Evolutionary conservation across 1,140 invertebrate genomes (phyloP), one percentile per base, ranked within the genome.

Genomic region (Drosophila funebris): DNA sequence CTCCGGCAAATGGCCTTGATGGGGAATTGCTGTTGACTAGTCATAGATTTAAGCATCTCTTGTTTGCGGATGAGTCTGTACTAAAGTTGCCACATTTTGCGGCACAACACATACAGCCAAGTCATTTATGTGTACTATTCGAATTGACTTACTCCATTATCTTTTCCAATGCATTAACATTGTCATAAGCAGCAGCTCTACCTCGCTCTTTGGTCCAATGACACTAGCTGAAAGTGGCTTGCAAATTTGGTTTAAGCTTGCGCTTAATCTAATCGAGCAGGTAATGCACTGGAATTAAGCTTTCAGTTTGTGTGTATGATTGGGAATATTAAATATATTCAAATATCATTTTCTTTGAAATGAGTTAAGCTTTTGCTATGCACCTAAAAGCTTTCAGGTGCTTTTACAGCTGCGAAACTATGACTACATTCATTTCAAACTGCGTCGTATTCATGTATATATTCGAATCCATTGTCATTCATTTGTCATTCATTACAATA

Each of bases 121-220:
- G 36, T 57, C 53, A 57, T 57, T 29, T 6, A 16, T 57, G 13
- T 43, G 22, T 27, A 52, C 16, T 33, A 18, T 33, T 52, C 46
- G 27, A 50, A 8, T 16, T 29, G 22, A 13, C 20, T 13, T 13
- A 48, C 44, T 48, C 44, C 24, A 31, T 50, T 46, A 46, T 31
- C 46, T 29, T 5, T 8, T 11, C 11, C 22, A 3, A 4, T 4
- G 22, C 9, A 43, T 43, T 43, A 20, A 43, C 18, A 20, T 43
- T 3, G 18, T 7, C 41, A 43, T 43, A 18, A 18, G 14, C 39
- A 2, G 3, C 2, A 3, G 1, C 14, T 16, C 9, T 43, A 16
- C 11, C 0, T 43, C 14, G 0, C 2, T 1, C 13, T 43, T 14
- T 27, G 24, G 0, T 27, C 4, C 5, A 36, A 4, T 13, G n/a